Evolutionary conservation across 2,113 vertebrate species (phyloP).

Genomic region (Brachionichthys hirsutus): DNA sequence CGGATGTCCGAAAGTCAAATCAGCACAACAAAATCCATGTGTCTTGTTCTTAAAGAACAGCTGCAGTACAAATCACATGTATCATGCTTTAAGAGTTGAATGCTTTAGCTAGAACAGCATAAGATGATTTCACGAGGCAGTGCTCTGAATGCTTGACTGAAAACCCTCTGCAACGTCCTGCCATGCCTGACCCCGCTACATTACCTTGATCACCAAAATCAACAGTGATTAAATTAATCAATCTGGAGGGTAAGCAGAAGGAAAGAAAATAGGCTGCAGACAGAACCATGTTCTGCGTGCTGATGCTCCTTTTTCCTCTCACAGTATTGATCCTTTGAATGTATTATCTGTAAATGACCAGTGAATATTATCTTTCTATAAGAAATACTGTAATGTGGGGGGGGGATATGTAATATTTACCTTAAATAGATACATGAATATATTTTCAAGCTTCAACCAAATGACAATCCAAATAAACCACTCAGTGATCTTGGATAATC

Average conservation of each 20-base stretch:
- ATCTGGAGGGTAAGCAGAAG: slow-evolving; percentile 12
- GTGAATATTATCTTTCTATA: too few species aligned
- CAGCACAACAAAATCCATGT: too few species aligned
- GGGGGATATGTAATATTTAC: neutral
- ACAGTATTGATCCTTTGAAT: neutral
- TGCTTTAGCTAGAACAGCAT: slow-evolving; percentile 37
- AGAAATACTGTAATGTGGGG: neutral
- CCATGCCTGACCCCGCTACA: slow-evolving; percentile 37
- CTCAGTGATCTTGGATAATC: neutral
- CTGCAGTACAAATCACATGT: slow-evolving; percentile 4
- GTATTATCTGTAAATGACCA: too few species aligned
- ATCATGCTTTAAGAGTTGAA: neutral
- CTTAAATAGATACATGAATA: neutral
- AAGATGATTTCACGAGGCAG: slow-evolving; percentile 33
- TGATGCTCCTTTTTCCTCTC: neutral
- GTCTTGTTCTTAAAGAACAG: slow-evolving; percentile 8
- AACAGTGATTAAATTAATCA: slow-evolving; percentile 24
- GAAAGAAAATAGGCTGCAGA: slow-evolving; percentile 3
- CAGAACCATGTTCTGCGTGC: neutral
- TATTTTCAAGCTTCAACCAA: too few species aligned
- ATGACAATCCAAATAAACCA: neutral
- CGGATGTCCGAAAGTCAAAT: too few species aligned
- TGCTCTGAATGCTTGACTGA: slow-evolving; percentile 50
- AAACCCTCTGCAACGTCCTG: slow-evolving; percentile 33
- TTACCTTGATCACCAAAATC: slow-evolving; percentile 44